phyloP scores from a whole-genome alignment of 2,888 invertebrate genomes.

The Podotricha telesiphe region DNA sequence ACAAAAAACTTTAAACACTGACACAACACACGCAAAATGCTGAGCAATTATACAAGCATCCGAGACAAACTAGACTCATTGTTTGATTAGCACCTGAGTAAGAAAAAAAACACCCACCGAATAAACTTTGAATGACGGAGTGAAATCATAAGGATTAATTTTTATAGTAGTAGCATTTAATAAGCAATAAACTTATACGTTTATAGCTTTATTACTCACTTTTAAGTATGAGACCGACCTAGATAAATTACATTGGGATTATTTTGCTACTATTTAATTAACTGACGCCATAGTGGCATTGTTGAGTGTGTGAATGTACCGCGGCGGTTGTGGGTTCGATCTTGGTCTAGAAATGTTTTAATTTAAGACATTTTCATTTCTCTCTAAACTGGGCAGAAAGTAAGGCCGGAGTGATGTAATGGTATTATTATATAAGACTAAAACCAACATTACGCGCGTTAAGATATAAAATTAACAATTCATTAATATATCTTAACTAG shows the following conservation, averaged over 20 bases:
- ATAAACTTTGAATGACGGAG: neutral
- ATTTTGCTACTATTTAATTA: conserved; percentile 10
- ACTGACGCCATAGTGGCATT: neutral
- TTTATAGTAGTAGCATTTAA: conserved; percentile 23
- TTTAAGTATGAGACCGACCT: conserved; percentile 18
- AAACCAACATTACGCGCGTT: too few relatives aligned
- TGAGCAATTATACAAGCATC: conserved; percentile 21
- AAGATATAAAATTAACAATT: too few relatives aligned
- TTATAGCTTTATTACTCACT: conserved; percentile 18
- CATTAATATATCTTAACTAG: too few relatives aligned
- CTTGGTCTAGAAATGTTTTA: too few relatives aligned
- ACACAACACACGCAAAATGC: neutral
- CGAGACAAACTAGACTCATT: conserved; percentile 20
- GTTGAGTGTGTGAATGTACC: neutral
- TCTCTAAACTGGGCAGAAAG: too few relatives aligned
- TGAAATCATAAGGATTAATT: conserved; percentile 26
- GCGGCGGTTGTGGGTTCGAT: neutral
- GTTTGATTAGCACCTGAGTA: conserved; percentile 33
- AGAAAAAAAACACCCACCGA: conserved; percentile 19
- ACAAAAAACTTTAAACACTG: neutral
- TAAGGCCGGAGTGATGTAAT: too few relatives aligned
- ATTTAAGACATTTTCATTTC: too few relatives aligned
- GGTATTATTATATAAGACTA: too few relatives aligned
- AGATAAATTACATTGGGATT: conserved; percentile 11
- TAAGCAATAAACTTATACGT: conserved; percentile 4